These are phyloP conservation scores for Pegoplata infirma DNA, from an alignment of 2,888 invertebrate species.

Conservation along the genomic window DNA sequence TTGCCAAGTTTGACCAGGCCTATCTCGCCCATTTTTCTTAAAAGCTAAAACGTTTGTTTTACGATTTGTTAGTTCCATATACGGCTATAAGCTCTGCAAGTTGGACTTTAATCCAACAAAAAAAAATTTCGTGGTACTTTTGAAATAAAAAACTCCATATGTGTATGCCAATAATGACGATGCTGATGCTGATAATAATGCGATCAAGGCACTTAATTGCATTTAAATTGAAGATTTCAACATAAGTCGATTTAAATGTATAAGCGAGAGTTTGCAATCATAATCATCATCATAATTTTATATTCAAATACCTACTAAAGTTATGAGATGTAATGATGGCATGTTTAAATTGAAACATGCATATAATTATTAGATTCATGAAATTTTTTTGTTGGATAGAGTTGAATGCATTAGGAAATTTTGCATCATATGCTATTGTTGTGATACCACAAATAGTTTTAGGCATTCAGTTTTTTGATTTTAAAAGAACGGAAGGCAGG, in stretches of 20 bases:
- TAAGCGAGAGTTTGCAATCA: no score
- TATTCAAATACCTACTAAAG: background rate
- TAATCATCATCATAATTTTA: background rate
- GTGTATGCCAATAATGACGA: background rate
- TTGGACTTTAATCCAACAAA: no score
- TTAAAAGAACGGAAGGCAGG: background rate
- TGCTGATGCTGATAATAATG: slow-evolving; percentile 22
- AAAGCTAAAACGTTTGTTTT: no score
- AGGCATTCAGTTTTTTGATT: slow-evolving; percentile 8
- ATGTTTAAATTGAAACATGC: slow-evolving; percentile 26
- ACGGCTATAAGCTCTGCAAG: no score
- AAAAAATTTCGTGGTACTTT: no score
- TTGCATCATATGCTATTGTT: slow-evolving; percentile 6
- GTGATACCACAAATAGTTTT: slow-evolving; percentile 14
- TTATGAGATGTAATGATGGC: no score
- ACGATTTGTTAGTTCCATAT: no score
- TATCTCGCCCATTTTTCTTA: no score
- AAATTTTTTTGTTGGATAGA: slow-evolving; percentile 12
- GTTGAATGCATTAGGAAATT: background rate
- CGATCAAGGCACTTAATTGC: slow-evolving; percentile 38
- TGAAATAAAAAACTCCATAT: no score
- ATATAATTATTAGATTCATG: slow-evolving; percentile 31
- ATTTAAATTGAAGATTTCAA: slow-evolving; percentile 29
- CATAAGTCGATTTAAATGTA: background rate
- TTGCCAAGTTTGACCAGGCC: no score